Evolutionary conservation across 2,888 invertebrate species (phyloP).

Genomic region (Gasteruption jaculator): DNA sequence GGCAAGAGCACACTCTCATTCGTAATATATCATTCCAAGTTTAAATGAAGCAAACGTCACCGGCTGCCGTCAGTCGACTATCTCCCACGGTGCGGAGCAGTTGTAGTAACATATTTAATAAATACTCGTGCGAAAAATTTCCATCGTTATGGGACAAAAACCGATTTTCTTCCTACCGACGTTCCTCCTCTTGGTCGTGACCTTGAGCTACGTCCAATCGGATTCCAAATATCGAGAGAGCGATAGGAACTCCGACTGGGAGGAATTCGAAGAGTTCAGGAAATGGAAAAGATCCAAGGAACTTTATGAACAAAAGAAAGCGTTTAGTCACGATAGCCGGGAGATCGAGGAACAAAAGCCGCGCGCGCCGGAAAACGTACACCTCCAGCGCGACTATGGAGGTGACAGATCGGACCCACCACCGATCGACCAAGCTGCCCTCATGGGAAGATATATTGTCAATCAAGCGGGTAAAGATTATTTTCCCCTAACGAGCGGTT

Average conservation of each 20-base stretch:
- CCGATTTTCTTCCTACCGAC: too few species aligned
- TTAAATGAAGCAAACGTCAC: too few species aligned
- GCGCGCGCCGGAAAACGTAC: not conserved
- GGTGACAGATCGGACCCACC: constrained; percentile 52
- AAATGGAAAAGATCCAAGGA: constrained; percentile 23
- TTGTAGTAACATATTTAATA: too few species aligned
- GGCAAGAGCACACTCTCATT: too few species aligned
- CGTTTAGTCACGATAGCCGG: constrained; percentile 1
- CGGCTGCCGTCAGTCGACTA: too few species aligned
- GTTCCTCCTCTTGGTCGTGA: too few species aligned
- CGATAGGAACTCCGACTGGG: constrained; percentile 20
- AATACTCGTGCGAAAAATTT: too few species aligned
- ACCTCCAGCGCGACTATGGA: not conserved
- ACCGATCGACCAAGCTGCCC: constrained; percentile 59
- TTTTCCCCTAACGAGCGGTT: too few species aligned
- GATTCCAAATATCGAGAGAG: constrained; percentile 10
- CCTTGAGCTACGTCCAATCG: constrained; percentile 20
- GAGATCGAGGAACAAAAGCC: constrained; percentile 5
- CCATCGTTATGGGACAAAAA: too few species aligned
- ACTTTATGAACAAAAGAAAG: not conserved
- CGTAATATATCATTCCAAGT: too few species aligned
- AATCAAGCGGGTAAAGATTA: constrained; percentile 61
- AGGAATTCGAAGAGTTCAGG: constrained; percentile 27
- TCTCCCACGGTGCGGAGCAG: too few species aligned
- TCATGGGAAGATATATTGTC: constrained; percentile 70